phyloP scores from a whole-genome alignment of 2,888 invertebrate species.

The Erebia aethiops region DNA sequence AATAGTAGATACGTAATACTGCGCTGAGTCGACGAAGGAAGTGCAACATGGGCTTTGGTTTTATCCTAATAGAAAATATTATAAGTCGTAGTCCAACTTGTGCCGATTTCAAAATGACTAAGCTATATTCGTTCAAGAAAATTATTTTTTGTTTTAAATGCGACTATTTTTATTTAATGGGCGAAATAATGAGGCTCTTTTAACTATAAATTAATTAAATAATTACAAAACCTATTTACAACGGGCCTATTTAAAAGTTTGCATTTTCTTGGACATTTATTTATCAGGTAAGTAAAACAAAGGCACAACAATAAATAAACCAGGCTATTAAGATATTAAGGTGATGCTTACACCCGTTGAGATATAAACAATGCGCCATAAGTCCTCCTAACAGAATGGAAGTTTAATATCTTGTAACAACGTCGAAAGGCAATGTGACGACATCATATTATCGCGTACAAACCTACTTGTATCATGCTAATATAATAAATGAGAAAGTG shows the following conservation, averaged over 20 bases:
- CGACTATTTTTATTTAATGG: too few relatives aligned
- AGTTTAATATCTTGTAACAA: slow-evolving; percentile 53
- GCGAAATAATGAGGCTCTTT: too few relatives aligned
- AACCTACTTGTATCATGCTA: too few relatives aligned
- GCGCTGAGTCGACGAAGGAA: too few relatives aligned
- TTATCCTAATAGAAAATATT: not conserved
- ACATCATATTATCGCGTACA: not conserved
- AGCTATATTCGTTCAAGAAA: too few relatives aligned
- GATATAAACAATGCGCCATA: slow-evolving; percentile 51
- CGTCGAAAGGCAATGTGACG: slow-evolving; percentile 38
- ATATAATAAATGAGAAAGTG: not conserved
- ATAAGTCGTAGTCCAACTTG: not conserved
- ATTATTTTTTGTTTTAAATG: too few relatives aligned
- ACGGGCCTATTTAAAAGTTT: not conserved
- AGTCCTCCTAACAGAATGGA: slow-evolving; percentile 47
- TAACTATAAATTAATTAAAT: too few relatives aligned
- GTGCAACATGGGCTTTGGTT: too few relatives aligned
- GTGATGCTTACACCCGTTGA: slow-evolving; percentile 47
- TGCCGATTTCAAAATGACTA: not conserved
- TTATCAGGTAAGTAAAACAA: slow-evolving; percentile 6
- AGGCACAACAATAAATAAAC: slow-evolving; percentile 10
- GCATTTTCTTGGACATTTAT: not conserved
- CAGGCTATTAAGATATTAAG: slow-evolving; percentile 44
- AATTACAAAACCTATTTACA: not conserved
- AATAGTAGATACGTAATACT: too few relatives aligned